Evolutionary conservation across 1,140 invertebrate species (phyloP).

Genomic region (Mycetomoellerius zeteki): DNA sequence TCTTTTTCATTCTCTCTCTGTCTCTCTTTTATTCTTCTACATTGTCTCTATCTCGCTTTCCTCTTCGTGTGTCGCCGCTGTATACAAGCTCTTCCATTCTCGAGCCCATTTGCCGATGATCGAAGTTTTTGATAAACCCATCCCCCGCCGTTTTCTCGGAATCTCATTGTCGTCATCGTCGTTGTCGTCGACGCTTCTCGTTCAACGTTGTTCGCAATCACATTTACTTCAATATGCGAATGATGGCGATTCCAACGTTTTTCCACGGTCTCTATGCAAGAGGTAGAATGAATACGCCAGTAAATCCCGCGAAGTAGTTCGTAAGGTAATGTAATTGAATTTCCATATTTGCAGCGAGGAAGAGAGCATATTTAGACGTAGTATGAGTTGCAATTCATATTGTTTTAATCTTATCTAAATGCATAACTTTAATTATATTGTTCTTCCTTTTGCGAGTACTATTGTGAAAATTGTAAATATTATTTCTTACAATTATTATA

Average conservation of each 20-base stretch:
- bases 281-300: slow-evolving; percentile 10
- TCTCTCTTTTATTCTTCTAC: neutral
- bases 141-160: slow-evolving; percentile 17
- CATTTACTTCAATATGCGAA: slow-evolving; percentile 63
- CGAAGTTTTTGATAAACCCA: slow-evolving; percentile 67
- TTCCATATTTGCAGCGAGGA: neutral
- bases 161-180: slow-evolving; percentile 62
- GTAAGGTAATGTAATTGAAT: slow-evolving; percentile 53
- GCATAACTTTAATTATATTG: neutral
- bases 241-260: slow-evolving; percentile 46
- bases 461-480: neutral
- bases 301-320: slow-evolving; percentile 9
- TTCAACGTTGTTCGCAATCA: slow-evolving; percentile 54
- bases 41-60: slow-evolving; percentile 19
- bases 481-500: neutral
- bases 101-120: slow-evolving; percentile 63
- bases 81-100: slow-evolving; percentile 57
- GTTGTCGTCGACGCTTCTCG: slow-evolving; percentile 43
- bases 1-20: neutral
- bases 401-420: neutral
- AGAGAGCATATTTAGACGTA: neutral
- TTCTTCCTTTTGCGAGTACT: neutral
- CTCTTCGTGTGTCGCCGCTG: slow-evolving; percentile 9
- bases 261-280: neutral
- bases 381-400: neutral